Evolutionary conservation across 2,888 invertebrate species (phyloP).

Genomic region (Chironomus riparius): DNA sequence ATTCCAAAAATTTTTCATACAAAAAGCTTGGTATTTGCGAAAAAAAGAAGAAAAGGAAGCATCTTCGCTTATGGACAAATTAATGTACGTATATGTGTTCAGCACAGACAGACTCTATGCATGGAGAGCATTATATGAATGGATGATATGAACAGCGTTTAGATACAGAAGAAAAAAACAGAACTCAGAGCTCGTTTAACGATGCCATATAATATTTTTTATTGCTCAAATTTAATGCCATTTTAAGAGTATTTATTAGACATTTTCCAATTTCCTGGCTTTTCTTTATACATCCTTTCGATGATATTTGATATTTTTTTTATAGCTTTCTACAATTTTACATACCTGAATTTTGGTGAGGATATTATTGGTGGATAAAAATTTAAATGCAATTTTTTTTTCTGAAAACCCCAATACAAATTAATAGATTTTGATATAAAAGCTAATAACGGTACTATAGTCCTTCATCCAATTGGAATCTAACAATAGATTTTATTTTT

Average conservation of each 20-base stretch:
- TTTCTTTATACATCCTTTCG: conserved; percentile 17
- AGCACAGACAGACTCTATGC: not conserved
- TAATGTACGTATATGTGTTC: not conserved
- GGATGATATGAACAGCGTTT: not conserved
- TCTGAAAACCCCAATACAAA: not conserved
- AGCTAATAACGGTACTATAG: too few species aligned
- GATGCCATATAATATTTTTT: conserved; percentile 28
- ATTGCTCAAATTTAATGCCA: conserved; percentile 27
- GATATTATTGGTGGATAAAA: not conserved
- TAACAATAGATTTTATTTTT: too few species aligned
- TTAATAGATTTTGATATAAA: not conserved
- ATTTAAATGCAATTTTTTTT: not conserved
- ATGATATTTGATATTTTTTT: conserved; percentile 14
- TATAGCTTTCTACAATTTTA: conserved; percentile 1
- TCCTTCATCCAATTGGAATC: too few species aligned
- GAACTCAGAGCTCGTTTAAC: not conserved
- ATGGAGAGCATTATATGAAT: not conserved
- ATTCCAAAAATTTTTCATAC: not conserved
- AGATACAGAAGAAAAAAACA: not conserved
- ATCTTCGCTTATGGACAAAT: not conserved
- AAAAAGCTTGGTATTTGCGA: not conserved
- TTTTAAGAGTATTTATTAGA: conserved; percentile 28
- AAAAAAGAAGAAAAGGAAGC: not conserved
- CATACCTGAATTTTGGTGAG: too few species aligned
- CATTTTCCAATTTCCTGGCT: conserved; percentile 28